These are phyloP conservation scores for Argya squamiceps DNA, from an alignment of 2,797 vertebrate genomes.

Conservation along the genomic window DNA sequence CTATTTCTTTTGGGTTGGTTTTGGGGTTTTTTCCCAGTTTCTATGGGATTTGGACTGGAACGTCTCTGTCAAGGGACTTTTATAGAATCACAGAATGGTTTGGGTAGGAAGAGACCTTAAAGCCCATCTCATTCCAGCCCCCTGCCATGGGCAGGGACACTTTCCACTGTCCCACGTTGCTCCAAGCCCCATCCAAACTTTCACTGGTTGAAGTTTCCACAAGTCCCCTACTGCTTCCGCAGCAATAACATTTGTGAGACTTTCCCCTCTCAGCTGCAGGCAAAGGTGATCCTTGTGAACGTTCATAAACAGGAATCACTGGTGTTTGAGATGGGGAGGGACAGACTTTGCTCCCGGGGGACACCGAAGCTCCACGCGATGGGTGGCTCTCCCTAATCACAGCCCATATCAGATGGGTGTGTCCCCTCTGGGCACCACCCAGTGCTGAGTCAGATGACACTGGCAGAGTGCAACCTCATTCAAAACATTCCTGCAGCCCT, in stretches of 20 bases:
- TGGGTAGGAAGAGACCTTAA: background rate
- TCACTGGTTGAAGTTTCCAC: background rate
- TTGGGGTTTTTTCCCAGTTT: background rate
- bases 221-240: accelerated
- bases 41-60: background rate
- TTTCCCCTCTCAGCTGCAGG: background rate
- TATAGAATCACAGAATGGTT: background rate
- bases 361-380: background rate
- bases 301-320: background rate
- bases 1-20: background rate
- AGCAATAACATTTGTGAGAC: background rate
- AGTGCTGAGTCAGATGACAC: slow-evolving; percentile 28
- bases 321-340: background rate
- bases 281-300: background rate
- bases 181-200: background rate
- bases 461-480: background rate
- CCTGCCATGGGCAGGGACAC: background rate
- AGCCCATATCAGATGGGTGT: background rate
- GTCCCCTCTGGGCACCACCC: background rate
- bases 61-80: background rate
- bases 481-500: background rate
- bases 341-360: slow-evolving; percentile 39
- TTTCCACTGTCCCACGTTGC: background rate
- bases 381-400: background rate
- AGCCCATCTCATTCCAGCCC: background rate